These are phyloP conservation scores for Rousettus madagascariensis DNA, from an alignment of 2,797 vertebrate genomes.

Conservation along the genomic window DNA sequence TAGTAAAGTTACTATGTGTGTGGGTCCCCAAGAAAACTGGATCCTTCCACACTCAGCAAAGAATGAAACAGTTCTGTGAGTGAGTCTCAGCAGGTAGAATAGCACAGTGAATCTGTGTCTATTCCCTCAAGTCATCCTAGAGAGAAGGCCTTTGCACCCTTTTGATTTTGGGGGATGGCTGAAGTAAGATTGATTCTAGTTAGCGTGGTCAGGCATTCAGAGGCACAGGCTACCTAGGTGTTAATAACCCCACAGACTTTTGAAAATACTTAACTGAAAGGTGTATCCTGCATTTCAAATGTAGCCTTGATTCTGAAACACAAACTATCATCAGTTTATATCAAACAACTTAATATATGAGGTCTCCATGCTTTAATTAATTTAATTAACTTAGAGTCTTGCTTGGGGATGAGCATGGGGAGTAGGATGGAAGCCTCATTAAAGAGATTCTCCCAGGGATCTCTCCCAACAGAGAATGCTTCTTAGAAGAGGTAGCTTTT, in stretches of 20 bases:
- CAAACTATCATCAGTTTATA: neutral
- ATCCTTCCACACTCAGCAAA: neutral
- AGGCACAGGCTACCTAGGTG: neutral
- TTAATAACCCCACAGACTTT: neutral
- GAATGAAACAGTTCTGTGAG: neutral
- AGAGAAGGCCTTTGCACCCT: neutral
- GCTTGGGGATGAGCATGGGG: neutral
- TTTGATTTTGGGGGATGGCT: neutral
- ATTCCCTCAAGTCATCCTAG: neutral
- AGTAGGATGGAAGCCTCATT: neutral
- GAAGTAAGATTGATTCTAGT: neutral
- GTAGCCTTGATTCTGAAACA: slow-evolving; percentile 13
- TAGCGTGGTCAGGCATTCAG: neutral
- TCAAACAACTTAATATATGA: neutral
- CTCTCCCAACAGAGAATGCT: neutral
- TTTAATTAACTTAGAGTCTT: slow-evolving; percentile 39
- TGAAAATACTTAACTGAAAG: slow-evolving; percentile 4
- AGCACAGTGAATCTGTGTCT: neutral
- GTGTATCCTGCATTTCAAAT: neutral
- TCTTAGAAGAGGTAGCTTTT: neutral
- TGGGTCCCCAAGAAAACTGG: neutral
- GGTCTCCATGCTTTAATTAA: neutral
- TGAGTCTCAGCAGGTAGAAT: neutral
- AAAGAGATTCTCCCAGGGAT: neutral
- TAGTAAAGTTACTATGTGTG: neutral